These are phyloP conservation scores for Clunio marinus DNA, from an alignment of 2,888 invertebrate species.

Conservation along the genomic window DNA sequence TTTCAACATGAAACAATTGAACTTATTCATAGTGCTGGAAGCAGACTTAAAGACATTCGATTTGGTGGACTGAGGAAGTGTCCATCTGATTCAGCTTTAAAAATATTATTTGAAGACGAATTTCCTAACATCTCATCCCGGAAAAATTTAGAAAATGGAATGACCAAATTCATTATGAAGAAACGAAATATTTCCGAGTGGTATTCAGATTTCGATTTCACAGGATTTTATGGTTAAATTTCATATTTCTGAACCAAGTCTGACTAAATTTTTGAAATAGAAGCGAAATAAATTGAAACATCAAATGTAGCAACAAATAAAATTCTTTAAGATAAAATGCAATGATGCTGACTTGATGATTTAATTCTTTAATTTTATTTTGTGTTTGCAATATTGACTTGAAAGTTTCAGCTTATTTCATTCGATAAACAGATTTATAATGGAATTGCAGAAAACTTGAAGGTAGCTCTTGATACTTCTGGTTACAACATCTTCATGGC, in stretches of 20 bases:
- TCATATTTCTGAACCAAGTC: no score
- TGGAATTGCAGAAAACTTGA: slow-evolving; percentile 42
- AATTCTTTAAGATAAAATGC: slow-evolving; percentile 9
- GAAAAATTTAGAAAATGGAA: background rate
- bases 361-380: slow-evolving; percentile 40
- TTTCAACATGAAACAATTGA: background rate
- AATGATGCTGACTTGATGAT: slow-evolving; percentile 2
- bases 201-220: background rate
- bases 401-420: slow-evolving; percentile 58
- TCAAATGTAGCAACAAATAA: background rate
- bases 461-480: slow-evolving; percentile 43
- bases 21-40: background rate
- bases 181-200: background rate
- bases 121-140: background rate
- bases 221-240: slow-evolving; percentile 6
- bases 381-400: slow-evolving; percentile 53
- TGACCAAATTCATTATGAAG: background rate
- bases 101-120: background rate
- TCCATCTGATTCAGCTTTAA: background rate
- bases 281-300: background rate
- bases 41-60: background rate
- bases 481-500: slow-evolving; percentile 65
- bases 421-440: slow-evolving; percentile 50
- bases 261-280: no score
- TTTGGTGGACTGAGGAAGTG: background rate